A percentile compares a stretch with the other conserved stretches of the same genome.
These are phyloP conservation scores for Cephalopterus ornatus DNA, from an alignment of 2,113 vertebrate species.

Conservation along the genomic window DNA sequence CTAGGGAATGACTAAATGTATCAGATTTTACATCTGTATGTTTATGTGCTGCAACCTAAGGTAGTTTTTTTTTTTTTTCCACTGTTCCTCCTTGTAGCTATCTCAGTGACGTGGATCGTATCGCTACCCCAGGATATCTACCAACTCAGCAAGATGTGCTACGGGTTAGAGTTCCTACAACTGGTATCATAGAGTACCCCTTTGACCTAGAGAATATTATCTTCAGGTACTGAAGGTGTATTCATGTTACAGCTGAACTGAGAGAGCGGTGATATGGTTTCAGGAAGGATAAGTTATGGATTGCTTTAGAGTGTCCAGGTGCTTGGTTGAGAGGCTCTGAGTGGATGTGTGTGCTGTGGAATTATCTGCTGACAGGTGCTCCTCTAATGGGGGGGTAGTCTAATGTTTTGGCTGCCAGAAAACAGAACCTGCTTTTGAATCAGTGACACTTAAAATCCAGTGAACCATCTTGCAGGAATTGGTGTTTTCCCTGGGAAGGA, in stretches of 20 bases:
- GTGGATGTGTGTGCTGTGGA: slow-evolving; percentile 42
- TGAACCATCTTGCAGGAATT: neutral
- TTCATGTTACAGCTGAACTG: slow-evolving; percentile 3
- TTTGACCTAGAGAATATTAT: slow-evolving; percentile 95
- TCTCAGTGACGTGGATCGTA: slow-evolving; percentile 88
- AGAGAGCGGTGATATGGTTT: neutral
- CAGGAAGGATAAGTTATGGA: neutral
- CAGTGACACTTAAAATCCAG: neutral
- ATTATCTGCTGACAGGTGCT: neutral
- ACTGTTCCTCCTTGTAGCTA: slow-evolving; percentile 79
- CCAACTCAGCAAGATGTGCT: slow-evolving; percentile 93
- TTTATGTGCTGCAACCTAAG: neutral
- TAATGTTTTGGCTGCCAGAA: neutral
- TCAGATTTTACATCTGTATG: neutral
- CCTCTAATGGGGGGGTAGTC: neutral
- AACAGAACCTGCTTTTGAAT: neutral
- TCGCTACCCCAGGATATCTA: slow-evolving; percentile 82
- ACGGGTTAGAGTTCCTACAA: slow-evolving; percentile 90
- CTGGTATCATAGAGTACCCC: slow-evolving; percentile 94
- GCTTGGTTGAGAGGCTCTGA: neutral
- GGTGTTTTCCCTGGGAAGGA: neutral
- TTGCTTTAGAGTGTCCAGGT: neutral
- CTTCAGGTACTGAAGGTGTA: slow-evolving; percentile 84
- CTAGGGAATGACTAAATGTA: neutral
- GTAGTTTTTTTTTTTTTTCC: neutral